Evolutionary conservation across 2,888 invertebrate species (phyloP).

Genomic region (Rhaphigaster nebulosa): DNA sequence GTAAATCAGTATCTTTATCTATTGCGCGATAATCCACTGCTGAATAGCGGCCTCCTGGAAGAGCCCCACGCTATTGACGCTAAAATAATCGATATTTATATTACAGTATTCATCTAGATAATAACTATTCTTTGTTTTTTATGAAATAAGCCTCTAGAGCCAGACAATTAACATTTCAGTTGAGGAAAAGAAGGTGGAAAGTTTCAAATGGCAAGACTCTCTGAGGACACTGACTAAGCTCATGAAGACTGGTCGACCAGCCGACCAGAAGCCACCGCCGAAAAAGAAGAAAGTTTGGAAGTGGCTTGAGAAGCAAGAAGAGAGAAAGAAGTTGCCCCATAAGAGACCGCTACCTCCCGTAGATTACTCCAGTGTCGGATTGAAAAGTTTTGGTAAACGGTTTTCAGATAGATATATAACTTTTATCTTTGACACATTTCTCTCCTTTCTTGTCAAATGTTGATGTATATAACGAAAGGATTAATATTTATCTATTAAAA

Average conservation of each 20-base stretch:
- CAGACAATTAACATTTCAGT: not conserved
- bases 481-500: too few species aligned
- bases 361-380: not conserved
- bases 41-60: too few species aligned
- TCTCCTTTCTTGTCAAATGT: not conserved
- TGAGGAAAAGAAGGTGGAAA: not conserved
- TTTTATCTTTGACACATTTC: not conserved
- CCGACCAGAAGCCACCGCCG: not conserved
- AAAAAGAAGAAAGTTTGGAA: conserved; percentile 19
- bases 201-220: not conserved
- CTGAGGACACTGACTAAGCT: not conserved
- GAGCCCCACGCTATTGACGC: too few species aligned
- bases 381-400: conserved; percentile 3
- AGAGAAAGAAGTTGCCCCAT: too few species aligned
- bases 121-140: not conserved
- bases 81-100: too few species aligned
- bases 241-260: not conserved
- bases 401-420: not conserved
- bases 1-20: not conserved
- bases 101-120: not conserved
- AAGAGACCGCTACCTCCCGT: not conserved
- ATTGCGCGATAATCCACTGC: too few species aligned
- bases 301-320: not conserved
- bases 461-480: not conserved
- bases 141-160: not conserved